phyloP scores from a whole-genome alignment of 2,888 invertebrate species.

The Julus scandinavius region DNA sequence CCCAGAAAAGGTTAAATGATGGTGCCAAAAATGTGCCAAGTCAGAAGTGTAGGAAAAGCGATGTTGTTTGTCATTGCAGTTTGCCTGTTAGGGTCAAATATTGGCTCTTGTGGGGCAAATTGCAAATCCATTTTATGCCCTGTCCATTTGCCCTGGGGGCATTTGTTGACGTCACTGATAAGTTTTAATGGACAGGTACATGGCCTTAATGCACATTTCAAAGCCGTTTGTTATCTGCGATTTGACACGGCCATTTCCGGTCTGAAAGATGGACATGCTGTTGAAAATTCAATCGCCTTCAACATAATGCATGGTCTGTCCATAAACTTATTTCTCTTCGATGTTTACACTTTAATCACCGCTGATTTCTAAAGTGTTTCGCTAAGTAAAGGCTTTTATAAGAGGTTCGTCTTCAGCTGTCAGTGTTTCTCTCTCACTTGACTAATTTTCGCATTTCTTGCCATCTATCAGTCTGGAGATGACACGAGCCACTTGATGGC shows the following conservation, averaged over 20 bases:
- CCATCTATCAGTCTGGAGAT: neutral
- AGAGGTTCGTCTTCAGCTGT: neutral
- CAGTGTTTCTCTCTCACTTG: neutral
- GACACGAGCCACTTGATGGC: neutral
- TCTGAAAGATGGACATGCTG: neutral
- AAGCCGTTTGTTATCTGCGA: neutral
- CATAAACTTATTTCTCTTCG: neutral
- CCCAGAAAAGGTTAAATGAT: neutral
- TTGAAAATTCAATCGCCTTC: neutral
- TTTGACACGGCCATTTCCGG: neutral
- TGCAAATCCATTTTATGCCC: neutral
- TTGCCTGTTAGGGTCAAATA: neutral
- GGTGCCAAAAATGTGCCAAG: neutral
- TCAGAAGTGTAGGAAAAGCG: neutral
- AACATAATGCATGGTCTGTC: neutral
- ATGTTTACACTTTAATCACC: neutral
- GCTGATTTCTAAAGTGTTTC: neutral
- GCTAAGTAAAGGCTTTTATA: neutral
- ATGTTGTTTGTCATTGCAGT: neutral
- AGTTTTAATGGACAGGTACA: neutral
- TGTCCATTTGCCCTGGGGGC: neutral
- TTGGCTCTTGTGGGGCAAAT: neutral
- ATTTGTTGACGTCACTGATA: neutral
- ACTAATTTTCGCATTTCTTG: neutral
- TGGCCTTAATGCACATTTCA: neutral